Evolutionary conservation across 1,140 invertebrate species (phyloP).

Genomic region (Orchestia grillus): DNA sequence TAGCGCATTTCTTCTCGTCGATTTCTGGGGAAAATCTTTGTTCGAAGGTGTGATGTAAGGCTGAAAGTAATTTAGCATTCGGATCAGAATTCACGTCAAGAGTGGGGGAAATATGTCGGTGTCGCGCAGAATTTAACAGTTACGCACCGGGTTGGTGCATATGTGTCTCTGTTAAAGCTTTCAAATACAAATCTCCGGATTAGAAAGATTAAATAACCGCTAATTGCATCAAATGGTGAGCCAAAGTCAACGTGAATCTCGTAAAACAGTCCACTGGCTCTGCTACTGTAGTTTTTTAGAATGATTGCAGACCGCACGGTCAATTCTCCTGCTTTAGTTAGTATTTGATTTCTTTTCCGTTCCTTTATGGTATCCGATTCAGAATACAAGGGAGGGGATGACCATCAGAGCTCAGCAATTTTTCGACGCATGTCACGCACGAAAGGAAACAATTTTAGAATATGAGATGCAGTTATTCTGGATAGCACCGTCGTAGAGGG

Average conservation of each 20-base stretch:
- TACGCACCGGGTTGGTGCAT: too few relatives aligned
- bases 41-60: background rate
- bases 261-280: too few relatives aligned
- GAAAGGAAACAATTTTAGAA: slow-evolving; percentile 1
- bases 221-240: too few relatives aligned
- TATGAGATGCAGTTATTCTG: background rate
- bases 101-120: too few relatives aligned
- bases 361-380: background rate
- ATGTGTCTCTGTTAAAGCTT: too few relatives aligned
- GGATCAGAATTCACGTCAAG: too few relatives aligned
- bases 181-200: too few relatives aligned
- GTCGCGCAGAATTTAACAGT: too few relatives aligned
- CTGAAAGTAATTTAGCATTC: background rate
- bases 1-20: background rate
- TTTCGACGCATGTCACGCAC: background rate
- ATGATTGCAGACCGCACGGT: background rate
- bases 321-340: background rate
- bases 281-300: too few relatives aligned
- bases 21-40: background rate
- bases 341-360: background rate
- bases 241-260: too few relatives aligned
- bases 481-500: background rate
- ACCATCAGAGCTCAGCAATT: background rate
- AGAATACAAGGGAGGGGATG: background rate
- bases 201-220: too few relatives aligned